A percentile compares a stretch with the other conserved stretches of the same genome.
Evolutionary conservation across 35 echinoderm and acorn worm species (phyloP).

Genomic region (Strongylocentrotus purpuratus): DNA sequence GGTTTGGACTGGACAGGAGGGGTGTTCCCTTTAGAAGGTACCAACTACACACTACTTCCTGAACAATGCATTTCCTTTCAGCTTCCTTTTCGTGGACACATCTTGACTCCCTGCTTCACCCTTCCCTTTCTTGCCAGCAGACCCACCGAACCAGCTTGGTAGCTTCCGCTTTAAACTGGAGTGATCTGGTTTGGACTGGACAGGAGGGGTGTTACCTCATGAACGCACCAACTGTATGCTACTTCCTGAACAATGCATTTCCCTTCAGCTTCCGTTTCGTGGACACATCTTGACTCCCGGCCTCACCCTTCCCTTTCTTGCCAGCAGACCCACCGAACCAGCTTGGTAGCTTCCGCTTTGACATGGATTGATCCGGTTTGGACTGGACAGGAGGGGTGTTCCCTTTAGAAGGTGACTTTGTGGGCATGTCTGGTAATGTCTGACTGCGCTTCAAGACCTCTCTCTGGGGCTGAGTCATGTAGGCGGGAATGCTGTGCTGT

Average conservation of each 20-base stretch:
- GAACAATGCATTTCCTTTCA: constrained; percentile 63
- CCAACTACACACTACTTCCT: constrained; percentile 12
- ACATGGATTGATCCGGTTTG: not conserved
- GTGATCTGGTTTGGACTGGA: not conserved
- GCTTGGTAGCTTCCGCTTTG: constrained; percentile 37
- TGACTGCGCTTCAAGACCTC: constrained; percentile 28
- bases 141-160: constrained; percentile 49
- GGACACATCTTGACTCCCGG: not conserved
- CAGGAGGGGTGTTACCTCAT: not conserved
- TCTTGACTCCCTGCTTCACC: not conserved
- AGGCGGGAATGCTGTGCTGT: constrained; percentile 32
- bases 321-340: constrained; percentile 25
- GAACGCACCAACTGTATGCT: too few relatives aligned
- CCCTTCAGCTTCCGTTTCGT: too few relatives aligned
- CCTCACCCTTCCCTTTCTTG: constrained; percentile 44
- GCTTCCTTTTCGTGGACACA: not conserved
- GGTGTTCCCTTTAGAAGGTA: not conserved
- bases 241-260: too few relatives aligned
- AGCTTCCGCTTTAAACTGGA: constrained; percentile 53
- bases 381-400: not conserved
- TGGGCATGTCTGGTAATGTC: constrained; percentile 27
- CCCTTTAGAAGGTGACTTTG: not conserved
- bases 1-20: not conserved
- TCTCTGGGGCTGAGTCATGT: not conserved
- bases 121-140: constrained; percentile 54